phyloP scores from a whole-genome alignment of 2,888 invertebrate genomes.

The Ornithoptera alexandrae region DNA sequence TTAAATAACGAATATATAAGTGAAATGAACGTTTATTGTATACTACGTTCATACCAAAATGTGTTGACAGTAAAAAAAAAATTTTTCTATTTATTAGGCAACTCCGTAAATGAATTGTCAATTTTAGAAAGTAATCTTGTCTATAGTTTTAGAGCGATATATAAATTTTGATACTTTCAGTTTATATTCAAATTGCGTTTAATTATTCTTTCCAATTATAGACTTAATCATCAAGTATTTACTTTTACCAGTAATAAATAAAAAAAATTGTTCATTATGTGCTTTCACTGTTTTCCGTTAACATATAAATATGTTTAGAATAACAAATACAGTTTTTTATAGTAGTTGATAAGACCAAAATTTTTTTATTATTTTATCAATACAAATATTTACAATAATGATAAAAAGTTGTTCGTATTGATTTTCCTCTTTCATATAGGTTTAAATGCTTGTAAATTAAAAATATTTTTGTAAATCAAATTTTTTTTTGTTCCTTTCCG shows the following conservation, averaged over 20 bases:
- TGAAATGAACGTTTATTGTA: too few species aligned
- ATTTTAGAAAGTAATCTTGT: constrained; percentile 69
- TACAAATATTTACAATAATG: neutral
- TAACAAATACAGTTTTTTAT: neutral
- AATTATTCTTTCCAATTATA: neutral
- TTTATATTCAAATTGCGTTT: neutral
- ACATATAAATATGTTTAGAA: neutral
- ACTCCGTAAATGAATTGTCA: constrained; percentile 52
- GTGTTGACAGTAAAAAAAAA: neutral
- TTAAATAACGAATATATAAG: too few species aligned
- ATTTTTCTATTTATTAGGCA: constrained; percentile 37
- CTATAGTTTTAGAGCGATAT: constrained; percentile 53
- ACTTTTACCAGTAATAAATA: neutral
- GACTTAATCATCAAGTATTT: neutral
- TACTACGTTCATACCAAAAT: too few species aligned
- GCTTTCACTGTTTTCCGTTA: neutral
- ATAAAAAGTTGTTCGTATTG: too few species aligned
- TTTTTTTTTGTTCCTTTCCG: too few species aligned
- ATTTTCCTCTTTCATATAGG: too few species aligned
- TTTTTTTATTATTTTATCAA: too few species aligned
- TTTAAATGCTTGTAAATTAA: too few species aligned
- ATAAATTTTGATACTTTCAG: constrained; percentile 53
- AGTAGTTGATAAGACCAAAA: neutral
- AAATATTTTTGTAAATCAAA: too few species aligned
- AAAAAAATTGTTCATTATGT: neutral